Evolutionary conservation across 1,140 invertebrate species (phyloP).

Genomic region (Ylistrum balloti): DNA sequence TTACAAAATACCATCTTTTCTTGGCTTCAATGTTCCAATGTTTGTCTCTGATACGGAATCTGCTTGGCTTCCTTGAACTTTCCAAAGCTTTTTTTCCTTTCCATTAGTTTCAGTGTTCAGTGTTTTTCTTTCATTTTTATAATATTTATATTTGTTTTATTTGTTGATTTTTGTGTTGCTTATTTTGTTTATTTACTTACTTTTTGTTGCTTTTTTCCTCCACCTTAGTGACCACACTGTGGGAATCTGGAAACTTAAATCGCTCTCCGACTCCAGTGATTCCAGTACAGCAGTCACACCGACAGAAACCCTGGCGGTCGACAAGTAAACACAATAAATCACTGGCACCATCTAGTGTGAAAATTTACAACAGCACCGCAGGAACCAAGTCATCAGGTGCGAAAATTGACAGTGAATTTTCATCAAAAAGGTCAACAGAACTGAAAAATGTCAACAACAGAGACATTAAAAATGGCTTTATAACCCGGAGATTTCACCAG

Average conservation of each 20-base stretch:
- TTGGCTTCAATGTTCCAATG: too few relatives aligned
- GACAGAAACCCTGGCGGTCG: background rate
- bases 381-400: background rate
- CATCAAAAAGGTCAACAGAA: background rate
- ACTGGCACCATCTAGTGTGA: background rate
- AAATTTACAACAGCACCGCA: background rate
- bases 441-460: background rate
- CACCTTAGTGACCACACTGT: constrained; percentile 73
- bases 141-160: background rate
- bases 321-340: background rate
- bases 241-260: constrained; percentile 69
- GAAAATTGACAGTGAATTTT: background rate
- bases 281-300: background rate
- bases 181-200: constrained; percentile 58
- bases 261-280: constrained; percentile 42
- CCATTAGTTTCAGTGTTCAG: background rate
- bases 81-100: background rate
- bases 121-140: background rate
- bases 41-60: too few relatives aligned
- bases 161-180: constrained; percentile 42
- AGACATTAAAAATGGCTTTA: background rate
- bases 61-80: background rate
- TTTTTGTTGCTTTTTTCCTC: constrained; percentile 58
- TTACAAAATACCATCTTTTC: too few relatives aligned
- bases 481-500: background rate